Evolutionary conservation across 2,797 vertebrate genomes (phyloP).

Genomic region (Pempheris klunzingeri): DNA sequence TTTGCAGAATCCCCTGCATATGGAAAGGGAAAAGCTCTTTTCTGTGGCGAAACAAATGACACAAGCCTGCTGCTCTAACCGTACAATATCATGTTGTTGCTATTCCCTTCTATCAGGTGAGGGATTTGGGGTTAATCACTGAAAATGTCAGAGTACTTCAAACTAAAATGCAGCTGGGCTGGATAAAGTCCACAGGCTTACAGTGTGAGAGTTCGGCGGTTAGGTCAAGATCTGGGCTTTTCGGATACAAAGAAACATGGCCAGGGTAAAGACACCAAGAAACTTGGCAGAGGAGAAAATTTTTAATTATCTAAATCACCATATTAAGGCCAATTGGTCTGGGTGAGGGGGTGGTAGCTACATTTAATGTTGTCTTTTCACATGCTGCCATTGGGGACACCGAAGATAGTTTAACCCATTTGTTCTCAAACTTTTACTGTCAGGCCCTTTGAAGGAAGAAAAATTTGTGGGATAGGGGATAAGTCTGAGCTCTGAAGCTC

Average conservation of each 20-base stretch:
- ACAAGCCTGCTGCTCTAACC: conserved; percentile 7
- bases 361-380: conserved; percentile 16
- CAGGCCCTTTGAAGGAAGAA: no score
- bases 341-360: background rate
- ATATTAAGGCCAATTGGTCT: background rate
- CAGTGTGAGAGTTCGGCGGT: conserved; percentile 9
- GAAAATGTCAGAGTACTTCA: background rate
- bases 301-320: background rate
- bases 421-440: no score
- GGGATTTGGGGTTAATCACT: conserved; percentile 1
- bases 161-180: conserved; percentile 2
- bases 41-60: no score
- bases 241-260: background rate
- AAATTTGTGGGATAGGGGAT: no score
- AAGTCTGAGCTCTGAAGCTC: no score
- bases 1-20: background rate
- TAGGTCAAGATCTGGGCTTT: background rate
- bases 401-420: no score
- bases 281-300: background rate
- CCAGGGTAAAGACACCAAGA: background rate
- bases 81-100: background rate
- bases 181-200: conserved; percentile 3
- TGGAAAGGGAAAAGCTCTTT: background rate
- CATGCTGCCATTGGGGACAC: background rate
- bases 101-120: background rate